Evolutionary conservation across 1,140 invertebrate species (phyloP).

Genomic region (Gonioctena quinquepunctata): DNA sequence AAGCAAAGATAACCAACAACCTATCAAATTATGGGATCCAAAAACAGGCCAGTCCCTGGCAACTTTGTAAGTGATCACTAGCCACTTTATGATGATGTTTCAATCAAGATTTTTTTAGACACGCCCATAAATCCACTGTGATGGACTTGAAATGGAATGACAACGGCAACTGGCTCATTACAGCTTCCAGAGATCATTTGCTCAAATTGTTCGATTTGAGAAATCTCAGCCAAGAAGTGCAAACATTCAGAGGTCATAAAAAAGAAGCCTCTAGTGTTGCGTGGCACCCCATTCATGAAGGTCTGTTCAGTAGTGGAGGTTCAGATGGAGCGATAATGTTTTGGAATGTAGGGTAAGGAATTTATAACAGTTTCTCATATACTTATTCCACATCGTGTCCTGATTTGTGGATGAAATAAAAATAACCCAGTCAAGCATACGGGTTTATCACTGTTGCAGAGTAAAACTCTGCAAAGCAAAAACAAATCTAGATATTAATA

Average conservation of each 20-base stretch:
- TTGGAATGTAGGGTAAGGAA: slow-evolving; percentile 93
- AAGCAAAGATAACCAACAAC: slow-evolving; percentile 99
- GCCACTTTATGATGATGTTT: neutral
- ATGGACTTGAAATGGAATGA: slow-evolving; percentile 99
- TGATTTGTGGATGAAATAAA: too few relatives aligned
- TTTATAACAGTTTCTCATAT: too few relatives aligned
- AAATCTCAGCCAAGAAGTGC: slow-evolving; percentile 90
- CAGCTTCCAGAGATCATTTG: slow-evolving; percentile 95
- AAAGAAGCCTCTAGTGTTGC: slow-evolving; percentile 96
- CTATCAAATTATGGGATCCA: slow-evolving; percentile 99
- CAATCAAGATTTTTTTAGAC: slow-evolving; percentile 63
- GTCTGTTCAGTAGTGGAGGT: slow-evolving; percentile 93
- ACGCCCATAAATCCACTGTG: slow-evolving; percentile 98
- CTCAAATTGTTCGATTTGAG: slow-evolving; percentile 98
- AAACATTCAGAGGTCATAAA: slow-evolving; percentile 97
- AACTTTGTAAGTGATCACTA: slow-evolving; percentile 65
- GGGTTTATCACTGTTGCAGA: too few relatives aligned
- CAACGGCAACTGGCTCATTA: slow-evolving; percentile 99
- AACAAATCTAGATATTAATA: too few relatives aligned
- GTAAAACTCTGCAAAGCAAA: too few relatives aligned
- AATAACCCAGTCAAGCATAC: too few relatives aligned
- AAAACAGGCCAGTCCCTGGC: slow-evolving; percentile 88
- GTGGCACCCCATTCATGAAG: slow-evolving; percentile 98
- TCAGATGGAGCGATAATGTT: slow-evolving; percentile 97
- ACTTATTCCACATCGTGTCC: too few relatives aligned